Evolutionary conservation across 2,888 invertebrate genomes (phyloP).

Genomic region (Sinohyriopsis cumingii): DNA sequence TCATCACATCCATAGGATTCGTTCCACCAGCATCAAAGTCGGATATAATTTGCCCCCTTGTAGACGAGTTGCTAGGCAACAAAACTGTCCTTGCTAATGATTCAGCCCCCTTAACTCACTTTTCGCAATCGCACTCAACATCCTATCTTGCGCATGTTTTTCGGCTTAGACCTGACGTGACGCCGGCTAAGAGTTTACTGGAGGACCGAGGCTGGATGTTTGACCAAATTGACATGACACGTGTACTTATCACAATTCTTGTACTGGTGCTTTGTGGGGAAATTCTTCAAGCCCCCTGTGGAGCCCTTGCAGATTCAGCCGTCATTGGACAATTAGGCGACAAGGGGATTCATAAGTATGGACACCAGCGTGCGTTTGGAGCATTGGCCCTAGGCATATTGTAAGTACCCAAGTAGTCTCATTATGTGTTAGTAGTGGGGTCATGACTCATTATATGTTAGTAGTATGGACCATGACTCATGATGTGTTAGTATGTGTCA

Average conservation of each 20-base stretch:
- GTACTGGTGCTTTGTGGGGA: conserved; percentile 39
- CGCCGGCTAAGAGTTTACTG: conserved; percentile 30
- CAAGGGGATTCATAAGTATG: conserved; percentile 39
- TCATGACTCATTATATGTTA: too few species aligned
- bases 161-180: conserved; percentile 8
- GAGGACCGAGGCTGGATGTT: conserved; percentile 49
- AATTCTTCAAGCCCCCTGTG: conserved; percentile 40
- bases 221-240: conserved; percentile 14
- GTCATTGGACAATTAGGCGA: conserved; percentile 40
- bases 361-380: conserved; percentile 44
- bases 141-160: too few species aligned
- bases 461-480: too few species aligned
- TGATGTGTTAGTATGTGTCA: too few species aligned
- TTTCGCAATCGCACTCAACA: conserved; percentile 11
- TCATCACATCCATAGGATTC: conserved; percentile 41
- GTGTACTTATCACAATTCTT: conserved; percentile 36
- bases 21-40: conserved; percentile 30
- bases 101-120: not conserved
- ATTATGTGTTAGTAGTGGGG: too few species aligned
- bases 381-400: conserved; percentile 37
- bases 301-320: conserved; percentile 43
- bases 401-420: conserved; percentile 24
- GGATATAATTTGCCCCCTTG: conserved; percentile 25
- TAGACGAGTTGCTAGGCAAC: conserved; percentile 15
- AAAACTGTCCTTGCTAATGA: not conserved